Conservation (phyloP, 2,888 invertebrate species). For the Protula sp. region DNA sequence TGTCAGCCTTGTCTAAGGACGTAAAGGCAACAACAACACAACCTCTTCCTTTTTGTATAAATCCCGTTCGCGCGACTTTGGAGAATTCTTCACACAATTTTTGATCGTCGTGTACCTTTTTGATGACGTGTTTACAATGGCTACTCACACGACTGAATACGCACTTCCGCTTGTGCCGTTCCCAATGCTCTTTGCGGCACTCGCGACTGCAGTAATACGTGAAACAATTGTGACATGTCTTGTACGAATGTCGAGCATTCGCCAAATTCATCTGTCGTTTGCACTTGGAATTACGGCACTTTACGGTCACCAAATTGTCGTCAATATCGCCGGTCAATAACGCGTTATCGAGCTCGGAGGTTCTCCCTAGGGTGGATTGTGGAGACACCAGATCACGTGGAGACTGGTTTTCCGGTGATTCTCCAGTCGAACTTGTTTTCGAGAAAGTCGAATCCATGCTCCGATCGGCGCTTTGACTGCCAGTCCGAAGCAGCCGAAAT, state of each 20-base stretch:
- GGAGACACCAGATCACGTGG: background rate
- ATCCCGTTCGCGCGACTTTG: conserved; percentile 76
- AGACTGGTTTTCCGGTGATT: background rate
- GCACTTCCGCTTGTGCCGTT: conserved; percentile 78
- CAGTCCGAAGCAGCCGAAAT: background rate
- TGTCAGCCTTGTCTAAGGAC: conserved; percentile 78
- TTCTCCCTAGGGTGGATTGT: background rate
- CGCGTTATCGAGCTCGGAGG: background rate
- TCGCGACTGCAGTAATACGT: conserved; percentile 88
- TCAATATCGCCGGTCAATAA: too few relatives aligned
- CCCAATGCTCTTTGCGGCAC: conserved; percentile 88
- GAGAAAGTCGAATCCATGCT: too few relatives aligned
- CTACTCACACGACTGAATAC: conserved; percentile 84
- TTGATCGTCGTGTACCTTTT: conserved; percentile 53
- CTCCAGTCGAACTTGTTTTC: background rate
- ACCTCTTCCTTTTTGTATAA: conserved; percentile 77
- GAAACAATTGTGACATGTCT: conserved; percentile 91
- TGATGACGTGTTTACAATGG: conserved; percentile 67
- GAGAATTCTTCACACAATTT: conserved; percentile 65
- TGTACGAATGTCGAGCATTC: conserved; percentile 77
- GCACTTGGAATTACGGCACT: conserved; percentile 46
- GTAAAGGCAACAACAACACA: conserved; percentile 88
- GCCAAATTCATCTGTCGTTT: conserved; percentile 53
- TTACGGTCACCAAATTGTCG: conserved; percentile 21
- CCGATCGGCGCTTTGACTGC: too few relatives aligned